Base-by-base conservation (phyloP, 30 jellyfish, hydroid and myxozoan species). In the Rhopilema esculentum region DNA sequence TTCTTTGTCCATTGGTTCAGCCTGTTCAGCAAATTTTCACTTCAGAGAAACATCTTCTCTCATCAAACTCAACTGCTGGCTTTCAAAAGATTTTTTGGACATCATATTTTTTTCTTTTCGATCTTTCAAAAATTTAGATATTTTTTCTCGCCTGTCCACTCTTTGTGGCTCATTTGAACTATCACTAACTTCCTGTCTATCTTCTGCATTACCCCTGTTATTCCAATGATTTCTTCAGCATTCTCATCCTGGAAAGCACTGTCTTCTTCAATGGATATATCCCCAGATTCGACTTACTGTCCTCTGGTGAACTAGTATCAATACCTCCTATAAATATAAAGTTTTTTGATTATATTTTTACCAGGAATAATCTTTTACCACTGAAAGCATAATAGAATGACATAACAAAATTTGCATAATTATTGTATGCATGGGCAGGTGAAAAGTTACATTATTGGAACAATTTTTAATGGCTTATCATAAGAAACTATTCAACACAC, bases 131-230 rank as follows among this genome's bases (percentile, higher is more conserved):
- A 75, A n/a, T 50, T 75, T 75, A 21, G 70, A 48, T 30, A 75
- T 70, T 70, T 70, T 70, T 70, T 69, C 73, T 75, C 72, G 74
- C 85, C 72, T 75, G 72, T 75, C 85, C 33, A 75, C 85, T 75
- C 72, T 75, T 33, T 18, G 24, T 19, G 73, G 16, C 30, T 33
- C 72, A 75, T 48, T 50, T 75, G 85, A 75, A 4, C 85, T 51
- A 19, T 21, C 70, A 75, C 61, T 49, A 16, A 49, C 87, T 61
- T 77, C 87, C 75, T 77, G 87, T 18, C 75, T 77, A 48, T 72
- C 75, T 23, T 77, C 75, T 23, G 87, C 64, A 77, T 77, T 26
- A 67, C 78, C 78, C 78, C 87, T 75, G 87, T 48, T 52, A 49
- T 48, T 23, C 63, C 76, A 77, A 23, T 48, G 63, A 77, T 77